These are phyloP conservation scores for Sebastes ruberrimus DNA, from an alignment of 2,797 vertebrate species.

Conservation along the genomic window DNA sequence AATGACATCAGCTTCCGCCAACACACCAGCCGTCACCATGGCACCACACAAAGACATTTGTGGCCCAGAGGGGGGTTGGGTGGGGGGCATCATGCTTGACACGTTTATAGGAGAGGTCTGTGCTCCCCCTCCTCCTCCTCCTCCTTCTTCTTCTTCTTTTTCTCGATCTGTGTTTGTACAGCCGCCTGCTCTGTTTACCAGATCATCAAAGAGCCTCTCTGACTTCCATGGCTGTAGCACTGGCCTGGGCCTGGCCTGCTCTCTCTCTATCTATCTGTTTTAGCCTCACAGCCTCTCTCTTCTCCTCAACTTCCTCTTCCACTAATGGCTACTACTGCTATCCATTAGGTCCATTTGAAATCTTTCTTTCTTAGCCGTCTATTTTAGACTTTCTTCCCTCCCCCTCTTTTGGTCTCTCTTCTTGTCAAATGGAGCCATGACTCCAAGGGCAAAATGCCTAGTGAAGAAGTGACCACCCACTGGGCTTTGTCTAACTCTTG, in stretches of 20 bases:
- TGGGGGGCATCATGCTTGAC: conserved; percentile 84
- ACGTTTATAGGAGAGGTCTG: conserved; percentile 77
- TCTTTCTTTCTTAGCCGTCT: conserved; percentile 32
- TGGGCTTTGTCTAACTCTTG: conserved; percentile 70
- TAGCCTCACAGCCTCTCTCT: conserved; percentile 13
- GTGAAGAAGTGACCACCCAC: conserved; percentile 71
- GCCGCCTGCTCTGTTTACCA: conserved; percentile 72
- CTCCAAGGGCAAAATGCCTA: conserved; percentile 55
- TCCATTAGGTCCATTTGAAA: conserved; percentile 56
- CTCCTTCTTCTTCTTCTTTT: background rate
- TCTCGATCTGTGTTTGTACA: conserved; percentile 68
- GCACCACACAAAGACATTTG: conserved; percentile 88
- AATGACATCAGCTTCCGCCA: conserved; percentile 94
- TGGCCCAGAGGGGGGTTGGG: conserved; percentile 79
- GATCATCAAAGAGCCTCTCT: conserved; percentile 64
- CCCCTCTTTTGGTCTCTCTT: conserved; percentile 24
- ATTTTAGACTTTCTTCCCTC: conserved; percentile 39
- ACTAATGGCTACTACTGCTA: conserved; percentile 30
- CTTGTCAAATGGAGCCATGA: conserved; percentile 58
- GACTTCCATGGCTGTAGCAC: conserved; percentile 37
- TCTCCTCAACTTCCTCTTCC: conserved; percentile 24
- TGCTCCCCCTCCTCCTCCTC: conserved; percentile 1
- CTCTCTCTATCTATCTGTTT: conserved; percentile 2
- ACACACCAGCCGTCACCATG: conserved; percentile 90
- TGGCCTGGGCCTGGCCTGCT: conserved; percentile 11